A percentile compares a stretch with the other conserved stretches of the same genome.
These are phyloP conservation scores for Psittacula echo DNA, from an alignment of 2,797 vertebrate species.

Conservation along the genomic window DNA sequence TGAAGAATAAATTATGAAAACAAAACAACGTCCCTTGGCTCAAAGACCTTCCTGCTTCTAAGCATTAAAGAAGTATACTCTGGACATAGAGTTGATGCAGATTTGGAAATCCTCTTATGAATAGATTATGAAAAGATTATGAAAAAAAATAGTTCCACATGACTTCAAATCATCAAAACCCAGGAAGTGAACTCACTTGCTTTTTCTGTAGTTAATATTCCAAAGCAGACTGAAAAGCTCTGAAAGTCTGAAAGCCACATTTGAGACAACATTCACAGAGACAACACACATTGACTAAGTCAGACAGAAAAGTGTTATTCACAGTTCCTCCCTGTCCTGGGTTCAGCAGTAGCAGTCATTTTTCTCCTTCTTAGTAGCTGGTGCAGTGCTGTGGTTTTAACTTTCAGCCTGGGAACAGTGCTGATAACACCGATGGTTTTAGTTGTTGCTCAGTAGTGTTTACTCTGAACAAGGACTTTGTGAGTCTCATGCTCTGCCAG, in stretches of 20 bases:
- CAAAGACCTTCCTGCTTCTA: not conserved
- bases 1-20: conserved; percentile 33
- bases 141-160: not conserved
- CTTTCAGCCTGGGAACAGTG: too few relatives aligned
- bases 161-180: not conserved
- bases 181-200: not conserved
- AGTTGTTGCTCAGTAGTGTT: too few relatives aligned
- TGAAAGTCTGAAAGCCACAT: not conserved
- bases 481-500: too few relatives aligned
- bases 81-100: not conserved
- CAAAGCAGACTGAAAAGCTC: not conserved
- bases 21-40: not conserved
- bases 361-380: too few relatives aligned
- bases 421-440: too few relatives aligned
- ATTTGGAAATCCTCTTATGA: not conserved
- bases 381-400: too few relatives aligned
- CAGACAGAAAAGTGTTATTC: not conserved
- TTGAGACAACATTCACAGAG: not conserved
- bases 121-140: not conserved
- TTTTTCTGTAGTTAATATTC: not conserved
- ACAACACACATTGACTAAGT: not conserved
- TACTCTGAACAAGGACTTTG: too few relatives aligned
- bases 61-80: not conserved
- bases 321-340: not conserved
- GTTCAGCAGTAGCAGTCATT: too few relatives aligned